Evolutionary conservation across 1,140 invertebrate genomes (phyloP), one percentile per base, ranked within the genome.

Genomic region (Meteorus sp.): DNA sequence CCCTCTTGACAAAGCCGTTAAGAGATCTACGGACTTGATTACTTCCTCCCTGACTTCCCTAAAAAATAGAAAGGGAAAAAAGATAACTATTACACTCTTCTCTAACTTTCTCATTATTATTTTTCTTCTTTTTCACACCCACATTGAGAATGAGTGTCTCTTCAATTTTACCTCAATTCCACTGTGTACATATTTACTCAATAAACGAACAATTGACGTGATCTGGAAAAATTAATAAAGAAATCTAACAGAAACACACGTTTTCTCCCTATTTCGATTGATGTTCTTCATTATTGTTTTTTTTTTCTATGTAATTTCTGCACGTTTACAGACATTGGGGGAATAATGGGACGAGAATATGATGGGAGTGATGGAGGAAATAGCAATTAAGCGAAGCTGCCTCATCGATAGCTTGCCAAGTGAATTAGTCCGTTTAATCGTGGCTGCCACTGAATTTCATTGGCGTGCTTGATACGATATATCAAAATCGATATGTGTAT

Each of bases 301-400:
- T n/a, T n/a, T n/a, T n/a, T n/a, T n/a, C n/a, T n/a, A n/a, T n/a
- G 43, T 29, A 48, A 48, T 27, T 48, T 48, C 29, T 5, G 29
- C 23, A 29, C 31, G 29, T 31, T n/a, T 31, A 51, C 25, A 31
- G 17, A 3, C 9, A 15, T 8, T 19, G 13, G 19, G 3, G 25
- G 17, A 48, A 22, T 45, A n/a, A 22, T 4, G 43, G 19, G 43
- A 2, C 17, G 43, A n/a, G n/a, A 56, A 56, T 57, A 19, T 22
- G 33, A 5, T 8, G 8, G 22, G 22, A 41, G 15, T 1, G 11
- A 9, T 41, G 5, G n/a, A 5, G 29, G 9, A 27, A 29, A 60
- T 54, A 48, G 23, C 47, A 56, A 13, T 51, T 51, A 31, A 25
- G 29, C 29, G 8, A 19, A 51, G 31, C 48, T 17, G 25, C 27